These are phyloP conservation scores for Eristalis pertinax DNA, from an alignment of 2,888 invertebrate genomes.

Conservation along the genomic window DNA sequence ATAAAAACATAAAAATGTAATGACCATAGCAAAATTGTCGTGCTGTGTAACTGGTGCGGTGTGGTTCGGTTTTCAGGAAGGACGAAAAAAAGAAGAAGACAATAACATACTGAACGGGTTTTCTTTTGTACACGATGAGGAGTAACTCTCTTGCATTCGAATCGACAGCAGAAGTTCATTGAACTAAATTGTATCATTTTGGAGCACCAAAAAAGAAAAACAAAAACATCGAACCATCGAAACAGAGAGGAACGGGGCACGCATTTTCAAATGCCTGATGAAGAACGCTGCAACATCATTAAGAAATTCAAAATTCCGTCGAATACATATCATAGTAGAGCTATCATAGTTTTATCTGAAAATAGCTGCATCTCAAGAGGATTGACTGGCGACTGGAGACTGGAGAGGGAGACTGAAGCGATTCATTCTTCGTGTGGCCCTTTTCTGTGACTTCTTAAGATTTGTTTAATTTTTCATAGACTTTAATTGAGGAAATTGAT, in stretches of 20 bases:
- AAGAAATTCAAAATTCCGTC: slow-evolving; percentile 7
- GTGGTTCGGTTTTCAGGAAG: slow-evolving; percentile 19
- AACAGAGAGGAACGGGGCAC: not conserved
- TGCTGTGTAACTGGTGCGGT: slow-evolving; percentile 66
- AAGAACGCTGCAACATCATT: slow-evolving; percentile 15
- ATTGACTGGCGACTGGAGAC: slow-evolving; percentile 16
- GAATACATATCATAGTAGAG: slow-evolving; percentile 14
- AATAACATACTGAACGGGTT: not conserved
- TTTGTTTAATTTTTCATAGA: slow-evolving; percentile 68
- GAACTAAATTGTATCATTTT: slow-evolving; percentile 16
- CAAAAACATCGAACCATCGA: not conserved
- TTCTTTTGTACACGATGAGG: not conserved
- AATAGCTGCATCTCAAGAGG: slow-evolving; percentile 64
- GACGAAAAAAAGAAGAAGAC: not conserved
- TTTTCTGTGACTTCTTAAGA: slow-evolving; percentile 6
- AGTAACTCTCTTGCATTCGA: not conserved
- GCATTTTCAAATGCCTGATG: not conserved
- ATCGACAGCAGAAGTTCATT: slow-evolving; percentile 26
- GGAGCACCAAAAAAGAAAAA: not conserved
- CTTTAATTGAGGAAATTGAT: slow-evolving; percentile 70
- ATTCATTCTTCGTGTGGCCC: not conserved
- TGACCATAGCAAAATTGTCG: slow-evolving; percentile 59
- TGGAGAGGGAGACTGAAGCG: not conserved
- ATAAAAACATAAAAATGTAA: slow-evolving; percentile 66
- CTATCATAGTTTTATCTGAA: slow-evolving; percentile 53